Percentiles rank a stretch among this genome's conserved stretches.
phyloP scores from a whole-genome alignment of 1,140 invertebrate genomes.

The Marisa cornuarietis region DNA sequence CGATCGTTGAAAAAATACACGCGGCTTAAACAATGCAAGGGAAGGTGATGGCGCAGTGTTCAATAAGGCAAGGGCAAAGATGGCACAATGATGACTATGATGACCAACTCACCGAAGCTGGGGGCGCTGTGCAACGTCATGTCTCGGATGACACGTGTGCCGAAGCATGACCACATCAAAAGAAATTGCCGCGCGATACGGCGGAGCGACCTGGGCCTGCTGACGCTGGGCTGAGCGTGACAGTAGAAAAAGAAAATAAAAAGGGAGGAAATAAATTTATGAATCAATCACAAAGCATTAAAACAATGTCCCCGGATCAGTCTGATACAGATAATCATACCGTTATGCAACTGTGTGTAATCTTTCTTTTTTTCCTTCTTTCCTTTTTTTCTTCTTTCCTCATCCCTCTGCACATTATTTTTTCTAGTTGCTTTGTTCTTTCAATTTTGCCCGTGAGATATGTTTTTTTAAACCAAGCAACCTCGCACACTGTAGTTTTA shows the following conservation, averaged over 20 bases:
- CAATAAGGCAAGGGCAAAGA: neutral
- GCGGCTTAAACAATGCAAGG: neutral
- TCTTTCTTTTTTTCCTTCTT: too few relatives aligned
- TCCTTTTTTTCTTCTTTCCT: too few relatives aligned
- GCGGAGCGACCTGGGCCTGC: slow-evolving; percentile 48
- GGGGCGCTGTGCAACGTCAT: slow-evolving; percentile 70
- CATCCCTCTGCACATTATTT: too few relatives aligned
- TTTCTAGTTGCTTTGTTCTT: too few relatives aligned
- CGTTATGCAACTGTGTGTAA: too few relatives aligned
- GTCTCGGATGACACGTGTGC: slow-evolving; percentile 68
- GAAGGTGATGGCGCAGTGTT: neutral
- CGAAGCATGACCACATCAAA: slow-evolving; percentile 69
- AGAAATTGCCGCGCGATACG: slow-evolving; percentile 67
- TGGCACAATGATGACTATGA: neutral
- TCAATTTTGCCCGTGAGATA: too few relatives aligned
- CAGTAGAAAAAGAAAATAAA: too few relatives aligned
- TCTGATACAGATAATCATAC: too few relatives aligned
- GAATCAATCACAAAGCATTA: too few relatives aligned
- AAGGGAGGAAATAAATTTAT: too few relatives aligned
- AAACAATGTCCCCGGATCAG: too few relatives aligned
- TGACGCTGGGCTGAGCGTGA: slow-evolving; percentile 49
- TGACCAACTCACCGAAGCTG: slow-evolving; percentile 66
- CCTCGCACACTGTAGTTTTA: too few relatives aligned
- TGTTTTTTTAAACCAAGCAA: neutral
- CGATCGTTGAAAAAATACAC: neutral